Conservation (phyloP, 2,113 vertebrate genomes). For the Taurulus bubalis region DNA sequence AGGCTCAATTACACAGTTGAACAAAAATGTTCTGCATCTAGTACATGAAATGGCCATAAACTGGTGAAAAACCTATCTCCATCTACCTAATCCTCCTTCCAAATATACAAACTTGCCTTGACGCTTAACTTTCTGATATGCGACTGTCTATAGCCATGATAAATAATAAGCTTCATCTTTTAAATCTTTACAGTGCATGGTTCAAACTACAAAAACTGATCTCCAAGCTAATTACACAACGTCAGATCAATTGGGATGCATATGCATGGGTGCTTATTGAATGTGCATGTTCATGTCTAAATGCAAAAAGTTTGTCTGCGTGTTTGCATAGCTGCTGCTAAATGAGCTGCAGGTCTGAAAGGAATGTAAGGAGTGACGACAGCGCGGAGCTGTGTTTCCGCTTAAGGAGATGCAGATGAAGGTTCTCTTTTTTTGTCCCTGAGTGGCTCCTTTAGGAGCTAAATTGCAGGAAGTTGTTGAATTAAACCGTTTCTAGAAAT, state of each 20-base stretch:
- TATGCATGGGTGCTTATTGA: slow-evolving; percentile 11
- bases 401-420: slow-evolving; percentile 66
- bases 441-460: slow-evolving; percentile 78
- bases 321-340: slow-evolving; percentile 23
- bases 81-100: neutral
- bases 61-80: slow-evolving; percentile 21
- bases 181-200: neutral
- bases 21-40: slow-evolving; percentile 19
- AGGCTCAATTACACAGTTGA: neutral
- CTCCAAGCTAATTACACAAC: slow-evolving; percentile 17
- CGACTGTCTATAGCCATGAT: slow-evolving; percentile 10
- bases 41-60: slow-evolving; percentile 43
- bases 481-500: slow-evolving; percentile 81
- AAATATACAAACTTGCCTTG: slow-evolving; percentile 8
- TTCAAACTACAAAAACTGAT: slow-evolving; percentile 32
- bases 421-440: slow-evolving; percentile 71
- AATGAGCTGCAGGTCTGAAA: slow-evolving; percentile 47
- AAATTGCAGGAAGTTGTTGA: slow-evolving; percentile 85
- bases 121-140: neutral
- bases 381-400: slow-evolving; percentile 50
- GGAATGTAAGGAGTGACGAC: slow-evolving; percentile 55
- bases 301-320: slow-evolving; percentile 30
- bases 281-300: slow-evolving; percentile 12
- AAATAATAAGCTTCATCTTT: neutral
- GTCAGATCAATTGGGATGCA: neutral